A percentile compares a stretch with the other conserved stretches of the same genome.
These are phyloP conservation scores for Rhogogaster chlorosoma DNA, from an alignment of 2,888 invertebrate species.

Conservation along the genomic window DNA sequence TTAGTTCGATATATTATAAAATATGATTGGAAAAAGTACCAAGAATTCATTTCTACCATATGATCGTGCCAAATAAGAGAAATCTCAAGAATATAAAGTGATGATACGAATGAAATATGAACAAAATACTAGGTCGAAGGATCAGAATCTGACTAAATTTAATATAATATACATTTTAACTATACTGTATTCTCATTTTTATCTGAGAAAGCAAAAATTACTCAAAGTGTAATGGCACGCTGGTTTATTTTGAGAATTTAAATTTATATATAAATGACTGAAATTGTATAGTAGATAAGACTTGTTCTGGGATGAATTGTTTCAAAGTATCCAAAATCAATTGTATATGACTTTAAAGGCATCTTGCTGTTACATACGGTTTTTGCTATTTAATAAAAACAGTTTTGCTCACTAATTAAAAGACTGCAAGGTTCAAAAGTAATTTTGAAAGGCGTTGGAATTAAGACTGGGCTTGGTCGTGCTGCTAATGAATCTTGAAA, in stretches of 20 bases:
- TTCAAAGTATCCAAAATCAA: not conserved
- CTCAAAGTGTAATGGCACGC: not conserved
- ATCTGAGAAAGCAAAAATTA: not conserved
- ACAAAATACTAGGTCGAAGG: not conserved
- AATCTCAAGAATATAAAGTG: slow-evolving; percentile 1
- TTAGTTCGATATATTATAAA: slow-evolving; percentile 16
- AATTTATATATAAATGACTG: not conserved
- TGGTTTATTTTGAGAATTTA: slow-evolving; percentile 2
- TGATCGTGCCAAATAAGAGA: slow-evolving; percentile 33
- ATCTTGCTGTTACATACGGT: not conserved
- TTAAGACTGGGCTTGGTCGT: slow-evolving; percentile 43
- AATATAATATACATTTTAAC: slow-evolving; percentile 7
- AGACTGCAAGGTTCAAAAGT: slow-evolving; percentile 21
- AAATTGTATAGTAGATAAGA: not conserved
- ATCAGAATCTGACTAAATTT: not conserved
- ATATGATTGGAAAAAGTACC: slow-evolving; percentile 4
- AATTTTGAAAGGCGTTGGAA: not conserved
- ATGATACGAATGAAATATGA: slow-evolving; percentile 14
- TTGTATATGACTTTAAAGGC: not conserved
- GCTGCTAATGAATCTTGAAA: slow-evolving; percentile 55
- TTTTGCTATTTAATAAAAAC: not conserved
- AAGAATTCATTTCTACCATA: slow-evolving; percentile 32
- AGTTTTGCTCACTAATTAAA: not conserved
- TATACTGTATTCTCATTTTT: not conserved
- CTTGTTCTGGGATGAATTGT: not conserved